Evolutionary conservation across 2,888 invertebrate genomes (phyloP), one percentile per base, ranked within the genome.

Genomic region (Aricia artaxerxes): DNA sequence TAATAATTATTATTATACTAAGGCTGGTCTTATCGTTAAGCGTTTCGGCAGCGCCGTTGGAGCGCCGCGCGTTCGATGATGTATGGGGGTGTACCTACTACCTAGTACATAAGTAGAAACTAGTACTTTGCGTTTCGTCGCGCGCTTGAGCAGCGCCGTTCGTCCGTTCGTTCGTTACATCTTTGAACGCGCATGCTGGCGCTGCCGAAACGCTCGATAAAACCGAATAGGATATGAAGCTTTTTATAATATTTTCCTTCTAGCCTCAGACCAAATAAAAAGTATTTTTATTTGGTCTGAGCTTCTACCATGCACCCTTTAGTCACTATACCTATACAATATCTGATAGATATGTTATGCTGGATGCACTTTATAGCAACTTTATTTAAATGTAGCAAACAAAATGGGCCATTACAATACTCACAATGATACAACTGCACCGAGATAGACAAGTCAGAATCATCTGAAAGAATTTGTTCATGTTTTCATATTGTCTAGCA

Each of bases 401-500:
- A 73, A 57, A 78, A 82, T 81, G 78, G 81, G 60, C 31, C 38
- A 80, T 79, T 81, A 82, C 78, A 81, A 82, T 91, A 93, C 93
- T 93, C 88, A 93, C 93, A 88, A 88, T 87, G 87, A 83, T 88
- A 89, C 83, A 89, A 88, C 87, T 88, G 92, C 87, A 88, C 86
- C 83, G 88, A 88, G 86, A 89, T 89, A 83, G 89, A 90, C 82
- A 91, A 86, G 86, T 89, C 91, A 86, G 91, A 90, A 83, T 92
- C 92, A 92, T 93, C 93, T 93, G 93, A 89, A 92, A 93, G 86
- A 91, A 92, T 89, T 89, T 87, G 89, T 91, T 82, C 84, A 81
- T 31, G 61, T 60, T 76, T 57, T 76, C 53, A 76, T 57, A 57
- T 53, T 13, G 53, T 69, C 69, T 69, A 69, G 31, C 5, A 38